Base-by-base conservation (phyloP, 2,888 invertebrate genomes). In the Aromia moschata region DNA sequence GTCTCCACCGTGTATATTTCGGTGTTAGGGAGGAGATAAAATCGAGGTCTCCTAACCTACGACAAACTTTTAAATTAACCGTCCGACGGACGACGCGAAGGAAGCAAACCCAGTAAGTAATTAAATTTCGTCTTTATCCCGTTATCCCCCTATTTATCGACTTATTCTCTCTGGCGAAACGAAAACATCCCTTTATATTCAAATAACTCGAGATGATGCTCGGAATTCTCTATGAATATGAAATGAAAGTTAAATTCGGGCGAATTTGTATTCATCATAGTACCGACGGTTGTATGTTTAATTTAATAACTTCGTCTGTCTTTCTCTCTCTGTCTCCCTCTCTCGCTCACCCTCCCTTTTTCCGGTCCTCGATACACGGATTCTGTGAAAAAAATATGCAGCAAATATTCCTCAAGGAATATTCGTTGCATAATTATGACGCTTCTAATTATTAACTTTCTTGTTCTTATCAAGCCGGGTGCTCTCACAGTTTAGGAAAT, bases 211-310 rank as follows among this genome's bases (percentile, higher is more conserved):
- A 68, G 65, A 53, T 70, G 70, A 67, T 71, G 71, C 70, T 70
- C 66, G 68, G 70, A 64, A 68, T 71, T 69, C 70, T 68, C 71
- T 69, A 72, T 73, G 73, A 73, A 73, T 73, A 70, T 70, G 69
- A 71, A 73, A 73, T 70, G 73, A 71, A 70, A 71, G 72, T 70
- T 71, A 68, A 71, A 70, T 72, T 73, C 68, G 65, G 56, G 44
- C 64, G 65, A 72, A 72, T 73, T 73, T 72, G 70, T 72, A 73
- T 73, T 73, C 73, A 71, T 73, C 71, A 71, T 68, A 69, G 64
- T 63, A 64, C 60, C 61, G 64, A 61, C 68, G 67, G 66, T 62
- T 70, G 69, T 70, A 65, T 72, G 70, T 72, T 72, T 70, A 70
- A 72, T 70, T 72, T 71, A 72, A 70, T 70, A 69, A 70, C 62